Conservation (phyloP, 2,888 invertebrate species). For the Ophioninae sp. region DNA sequence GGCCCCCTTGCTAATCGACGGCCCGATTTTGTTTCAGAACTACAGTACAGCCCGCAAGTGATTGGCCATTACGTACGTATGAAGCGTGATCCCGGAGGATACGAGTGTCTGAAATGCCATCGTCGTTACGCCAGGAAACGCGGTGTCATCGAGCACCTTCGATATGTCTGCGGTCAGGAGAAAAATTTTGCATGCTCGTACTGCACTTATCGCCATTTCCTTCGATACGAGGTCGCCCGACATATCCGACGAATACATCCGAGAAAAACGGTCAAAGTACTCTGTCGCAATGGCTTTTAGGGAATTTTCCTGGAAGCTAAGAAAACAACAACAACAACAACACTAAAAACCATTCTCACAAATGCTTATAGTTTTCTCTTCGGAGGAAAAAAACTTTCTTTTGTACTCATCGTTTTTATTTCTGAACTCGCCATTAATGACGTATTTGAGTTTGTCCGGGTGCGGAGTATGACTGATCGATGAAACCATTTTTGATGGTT, state of each 20-base stretch:
- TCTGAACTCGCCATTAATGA: background rate
- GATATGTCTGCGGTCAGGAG: conserved; percentile 77
- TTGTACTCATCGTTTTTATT: background rate
- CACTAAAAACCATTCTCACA: background rate
- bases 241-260: conserved; percentile 74
- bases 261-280: conserved; percentile 59
- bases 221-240: conserved; percentile 70
- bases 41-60: background rate
- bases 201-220: conserved; percentile 70
- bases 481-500: background rate
- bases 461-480: background rate
- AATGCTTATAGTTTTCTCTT: background rate
- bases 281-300: conserved; percentile 48
- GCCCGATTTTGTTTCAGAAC: conserved; percentile 31
- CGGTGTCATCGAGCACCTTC: conserved; percentile 72
- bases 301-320: background rate
- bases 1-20: background rate
- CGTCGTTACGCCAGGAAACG: conserved; percentile 67
- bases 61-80: conserved; percentile 29
- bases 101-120: conserved; percentile 67
- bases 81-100: conserved; percentile 57
- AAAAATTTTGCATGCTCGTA: conserved; percentile 76
- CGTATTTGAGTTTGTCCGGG: background rate
- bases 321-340: background rate
- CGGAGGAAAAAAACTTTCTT: background rate